Percentiles rank a stretch among this genome's conserved stretches.
These are phyloP conservation scores for Trichoplusia ni DNA, from an alignment of 1,140 invertebrate species.

Conservation along the genomic window DNA sequence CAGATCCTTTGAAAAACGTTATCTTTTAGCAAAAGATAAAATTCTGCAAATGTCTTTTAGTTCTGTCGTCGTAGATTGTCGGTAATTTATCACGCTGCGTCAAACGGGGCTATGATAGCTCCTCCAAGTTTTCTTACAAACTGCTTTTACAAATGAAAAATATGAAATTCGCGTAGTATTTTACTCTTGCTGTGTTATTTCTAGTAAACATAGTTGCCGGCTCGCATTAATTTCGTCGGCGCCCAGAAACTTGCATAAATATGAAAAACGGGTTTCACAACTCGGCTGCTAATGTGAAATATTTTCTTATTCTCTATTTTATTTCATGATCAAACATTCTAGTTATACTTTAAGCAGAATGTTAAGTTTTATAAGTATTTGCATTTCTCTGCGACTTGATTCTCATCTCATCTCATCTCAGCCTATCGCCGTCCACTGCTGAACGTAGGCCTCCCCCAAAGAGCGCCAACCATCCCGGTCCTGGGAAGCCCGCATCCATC, in stretches of 20 bases:
- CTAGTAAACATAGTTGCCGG: slow-evolving; percentile 38
- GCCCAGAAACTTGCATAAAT: slow-evolving; percentile 51
- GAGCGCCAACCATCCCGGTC: no score
- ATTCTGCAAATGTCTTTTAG: no score
- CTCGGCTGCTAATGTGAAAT: slow-evolving; percentile 44
- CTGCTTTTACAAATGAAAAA: not conserved
- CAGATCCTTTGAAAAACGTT: no score
- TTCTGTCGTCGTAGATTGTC: not conserved
- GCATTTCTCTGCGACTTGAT: not conserved
- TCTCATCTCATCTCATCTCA: no score
- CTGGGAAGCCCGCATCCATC: no score
- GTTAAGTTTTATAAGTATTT: not conserved
- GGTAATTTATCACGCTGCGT: not conserved
- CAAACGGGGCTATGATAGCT: not conserved
- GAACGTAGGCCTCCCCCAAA: no score
- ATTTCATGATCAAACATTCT: not conserved
- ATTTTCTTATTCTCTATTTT: slow-evolving; percentile 25
- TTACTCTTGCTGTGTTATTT: slow-evolving; percentile 37
- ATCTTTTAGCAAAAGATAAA: no score
- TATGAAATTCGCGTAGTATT: slow-evolving; percentile 27
- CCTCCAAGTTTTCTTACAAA: not conserved
- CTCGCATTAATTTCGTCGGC: slow-evolving; percentile 41
- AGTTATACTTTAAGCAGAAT: not conserved
- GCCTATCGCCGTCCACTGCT: no score
- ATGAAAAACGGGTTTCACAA: slow-evolving; percentile 56